phyloP scores from a whole-genome alignment of 2,797 vertebrate species.

The Pithecia hirsuta region DNA sequence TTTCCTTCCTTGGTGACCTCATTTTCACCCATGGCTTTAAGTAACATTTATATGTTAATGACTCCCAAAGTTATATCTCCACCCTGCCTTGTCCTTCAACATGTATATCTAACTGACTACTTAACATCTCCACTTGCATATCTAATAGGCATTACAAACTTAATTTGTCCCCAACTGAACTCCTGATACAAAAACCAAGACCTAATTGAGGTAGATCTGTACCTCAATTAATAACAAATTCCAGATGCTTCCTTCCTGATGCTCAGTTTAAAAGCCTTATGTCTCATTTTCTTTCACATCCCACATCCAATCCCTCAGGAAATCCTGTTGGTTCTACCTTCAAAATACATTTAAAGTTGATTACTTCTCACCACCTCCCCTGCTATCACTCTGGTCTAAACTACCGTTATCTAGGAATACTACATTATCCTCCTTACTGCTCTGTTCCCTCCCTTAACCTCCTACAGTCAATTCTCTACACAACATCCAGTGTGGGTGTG shows the following conservation, averaged over 20 bases:
- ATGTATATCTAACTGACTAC: not conserved
- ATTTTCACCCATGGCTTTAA: not conserved
- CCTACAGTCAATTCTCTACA: conserved; percentile 1
- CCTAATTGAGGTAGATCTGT: too few relatives aligned
- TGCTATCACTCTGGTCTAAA: not conserved
- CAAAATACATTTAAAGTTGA: not conserved
- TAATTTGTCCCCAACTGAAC: not conserved
- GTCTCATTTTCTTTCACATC: conserved; percentile 3
- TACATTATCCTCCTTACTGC: not conserved
- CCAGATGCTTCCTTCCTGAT: not conserved
- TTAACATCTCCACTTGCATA: conserved; percentile 15
- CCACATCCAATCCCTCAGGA: not conserved
- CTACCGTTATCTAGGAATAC: not conserved
- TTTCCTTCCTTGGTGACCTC: not conserved
- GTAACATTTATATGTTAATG: not conserved
- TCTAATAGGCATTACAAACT: conserved; percentile 25
- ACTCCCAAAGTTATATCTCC: not conserved
- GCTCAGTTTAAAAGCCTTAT: conserved; percentile 4
- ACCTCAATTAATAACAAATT: not conserved
- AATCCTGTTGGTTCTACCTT: not conserved
- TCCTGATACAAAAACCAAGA: not conserved
- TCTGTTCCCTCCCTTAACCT: not conserved
- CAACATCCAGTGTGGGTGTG: not conserved
- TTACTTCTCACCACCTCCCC: not conserved
- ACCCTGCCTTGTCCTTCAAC: not conserved